phyloP scores from a whole-genome alignment of 2,888 invertebrate species.

The Mayetiola destructor region DNA sequence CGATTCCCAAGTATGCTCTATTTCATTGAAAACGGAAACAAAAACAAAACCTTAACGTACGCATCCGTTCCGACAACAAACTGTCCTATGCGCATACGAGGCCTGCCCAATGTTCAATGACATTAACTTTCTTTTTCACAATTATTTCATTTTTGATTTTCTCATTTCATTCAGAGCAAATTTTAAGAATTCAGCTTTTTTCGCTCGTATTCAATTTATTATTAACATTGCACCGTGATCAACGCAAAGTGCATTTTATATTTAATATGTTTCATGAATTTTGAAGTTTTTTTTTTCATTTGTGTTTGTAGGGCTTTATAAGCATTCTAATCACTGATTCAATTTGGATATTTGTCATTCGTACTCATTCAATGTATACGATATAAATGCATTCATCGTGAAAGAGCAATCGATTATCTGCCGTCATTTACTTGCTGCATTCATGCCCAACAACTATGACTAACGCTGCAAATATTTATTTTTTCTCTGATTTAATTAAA shows the following conservation, averaged over 20 bases:
- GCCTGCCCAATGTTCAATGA: slow-evolving; percentile 11
- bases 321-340: background rate
- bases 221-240: background rate
- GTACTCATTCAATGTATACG: background rate
- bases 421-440: background rate
- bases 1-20: no score
- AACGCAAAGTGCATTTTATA: no score
- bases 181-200: background rate
- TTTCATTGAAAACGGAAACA: background rate
- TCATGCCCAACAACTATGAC: slow-evolving; percentile 1
- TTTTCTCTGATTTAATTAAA: slow-evolving; percentile 10
- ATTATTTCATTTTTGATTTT: slow-evolving; percentile 7
- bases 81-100: no score
- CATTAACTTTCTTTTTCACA: slow-evolving; percentile 10
- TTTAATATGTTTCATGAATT: no score
- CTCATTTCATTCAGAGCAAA: background rate
- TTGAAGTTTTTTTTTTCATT: no score
- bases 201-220: background rate
- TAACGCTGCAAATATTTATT: slow-evolving; percentile 9
- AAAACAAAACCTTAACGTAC: background rate
- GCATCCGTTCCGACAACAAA: slow-evolving; percentile 10
- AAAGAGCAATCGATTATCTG: slow-evolving; percentile 1
- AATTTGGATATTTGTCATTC: background rate
- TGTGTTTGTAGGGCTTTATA: background rate
- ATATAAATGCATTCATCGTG: background rate